Evolutionary conservation across 2,113 vertebrate genomes (phyloP), one percentile per base, ranked within the genome.

Genomic region (Agapornis roseicollis): DNA sequence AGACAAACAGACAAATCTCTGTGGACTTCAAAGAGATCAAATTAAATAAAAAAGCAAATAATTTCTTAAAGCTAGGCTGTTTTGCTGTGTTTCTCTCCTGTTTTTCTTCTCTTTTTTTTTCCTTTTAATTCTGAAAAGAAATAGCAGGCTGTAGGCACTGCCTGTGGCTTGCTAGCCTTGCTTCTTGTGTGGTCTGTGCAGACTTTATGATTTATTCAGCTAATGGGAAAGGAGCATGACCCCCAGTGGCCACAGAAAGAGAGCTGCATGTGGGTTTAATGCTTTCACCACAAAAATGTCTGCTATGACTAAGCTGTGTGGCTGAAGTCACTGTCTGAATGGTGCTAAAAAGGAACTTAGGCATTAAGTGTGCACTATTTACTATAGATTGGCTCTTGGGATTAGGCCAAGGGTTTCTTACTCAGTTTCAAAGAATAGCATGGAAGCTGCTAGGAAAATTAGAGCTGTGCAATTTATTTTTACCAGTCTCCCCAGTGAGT

Each of bases 171-270:
- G 97, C 98, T 96, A 98, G 98, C 97, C 97, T 94, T 88, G 94
- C 98, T 99, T 98, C 99, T 99, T 99, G 99, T 99, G 99, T 99
- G 99, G 99, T 99, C 99, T 97, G 96, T 94, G 98, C 98, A 99
- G 99, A 99, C 99, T 99, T 99, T 99, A 99, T 99, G 99, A 99
- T 99, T 99, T 99, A 99, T 99, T 99, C 99, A 99, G 99, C 99
- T 99, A 99, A 99, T 99, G 99, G 99, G 99, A 99, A 99, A 99
- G 99, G 99, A 99, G 99, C 99, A 98, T 99, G 99, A 99, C 99
- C 99, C 99, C 99, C 99, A 99, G 99, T 99, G 99, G 99, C 99
- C 99, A 99, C 99, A 99, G 99, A 99, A 99, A 99, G 99, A 99
- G 99, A 99, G 98, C 98, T 98, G 99, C 99, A 99, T 99, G 99